phyloP scores from a whole-genome alignment of 1,140 invertebrate genomes.

The Pteromalus puparum region DNA sequence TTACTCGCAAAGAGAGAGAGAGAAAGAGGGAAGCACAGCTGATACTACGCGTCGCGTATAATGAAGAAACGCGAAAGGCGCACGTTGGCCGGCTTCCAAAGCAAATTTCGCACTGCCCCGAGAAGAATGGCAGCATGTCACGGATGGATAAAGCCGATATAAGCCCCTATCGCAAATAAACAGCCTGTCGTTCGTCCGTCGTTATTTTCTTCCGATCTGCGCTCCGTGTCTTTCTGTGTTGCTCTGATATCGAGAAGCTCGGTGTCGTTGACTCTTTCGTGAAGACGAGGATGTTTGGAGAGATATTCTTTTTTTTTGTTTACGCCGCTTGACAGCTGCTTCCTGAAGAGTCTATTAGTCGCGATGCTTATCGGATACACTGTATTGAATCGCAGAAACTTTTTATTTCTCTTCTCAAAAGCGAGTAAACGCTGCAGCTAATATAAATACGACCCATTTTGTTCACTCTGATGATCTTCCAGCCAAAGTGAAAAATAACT shows the following conservation, averaged over 20 bases:
- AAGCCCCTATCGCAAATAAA: slow-evolving; percentile 15
- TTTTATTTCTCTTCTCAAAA: no score
- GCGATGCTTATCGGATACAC: no score
- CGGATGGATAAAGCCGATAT: background rate
- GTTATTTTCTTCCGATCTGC: background rate
- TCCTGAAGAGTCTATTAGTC: no score
- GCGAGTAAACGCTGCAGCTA: no score
- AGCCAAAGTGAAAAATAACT: no score
- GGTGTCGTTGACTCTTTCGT: background rate
- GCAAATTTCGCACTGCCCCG: background rate
- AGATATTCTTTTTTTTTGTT: no score
- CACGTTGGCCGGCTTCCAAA: background rate
- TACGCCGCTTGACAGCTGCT: no score
- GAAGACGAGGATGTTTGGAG: no score
- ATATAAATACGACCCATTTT: no score
- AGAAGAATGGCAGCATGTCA: slow-evolving; percentile 7
- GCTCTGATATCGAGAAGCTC: background rate
- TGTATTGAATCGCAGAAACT: no score
- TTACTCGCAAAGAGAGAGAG: background rate
- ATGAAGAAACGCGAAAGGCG: slow-evolving; percentile 14
- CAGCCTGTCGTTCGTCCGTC: background rate
- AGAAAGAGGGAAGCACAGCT: background rate
- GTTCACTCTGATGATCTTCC: no score
- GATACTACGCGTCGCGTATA: background rate
- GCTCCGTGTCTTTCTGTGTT: no score